A percentile compares a stretch with the other conserved stretches of the same genome.
phyloP scores from a whole-genome alignment of 1,140 invertebrate species.

The Drosophila elegans region DNA sequence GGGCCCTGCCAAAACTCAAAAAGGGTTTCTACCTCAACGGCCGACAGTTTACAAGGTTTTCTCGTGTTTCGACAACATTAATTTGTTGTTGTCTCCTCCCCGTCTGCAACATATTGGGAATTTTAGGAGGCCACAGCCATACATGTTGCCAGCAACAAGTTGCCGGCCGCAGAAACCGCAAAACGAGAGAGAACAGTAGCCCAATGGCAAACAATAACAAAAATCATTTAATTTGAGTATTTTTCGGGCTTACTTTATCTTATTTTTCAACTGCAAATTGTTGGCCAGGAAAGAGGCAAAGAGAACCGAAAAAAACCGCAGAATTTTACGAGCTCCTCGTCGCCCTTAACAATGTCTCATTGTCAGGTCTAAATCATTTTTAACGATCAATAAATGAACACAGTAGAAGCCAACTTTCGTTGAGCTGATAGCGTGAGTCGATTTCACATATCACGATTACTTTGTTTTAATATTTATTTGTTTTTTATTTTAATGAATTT shows the following conservation, averaged over 20 bases:
- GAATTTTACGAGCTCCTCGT: constrained; percentile 60
- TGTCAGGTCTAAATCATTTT: constrained; percentile 80
- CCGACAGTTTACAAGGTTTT: constrained; percentile 67
- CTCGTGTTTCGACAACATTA: constrained; percentile 70
- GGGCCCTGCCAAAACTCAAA: constrained; percentile 50
- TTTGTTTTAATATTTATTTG: too few species aligned
- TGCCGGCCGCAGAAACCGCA: constrained; percentile 50
- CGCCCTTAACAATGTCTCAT: constrained; percentile 76
- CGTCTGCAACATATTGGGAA: constrained; percentile 34
- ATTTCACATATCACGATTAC: background rate
- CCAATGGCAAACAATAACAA: constrained; percentile 56
- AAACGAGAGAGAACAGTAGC: constrained; percentile 61
- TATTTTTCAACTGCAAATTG: background rate
- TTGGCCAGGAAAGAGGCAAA: background rate
- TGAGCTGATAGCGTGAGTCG: constrained; percentile 15
- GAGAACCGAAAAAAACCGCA: constrained; percentile 61
- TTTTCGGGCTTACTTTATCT: constrained; percentile 19
- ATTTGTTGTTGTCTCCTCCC: constrained; percentile 52
- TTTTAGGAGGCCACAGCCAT: constrained; percentile 4
- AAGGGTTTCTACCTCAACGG: constrained; percentile 35
- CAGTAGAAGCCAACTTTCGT: constrained; percentile 7
- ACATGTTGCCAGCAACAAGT: constrained; percentile 47
- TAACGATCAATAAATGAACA: constrained; percentile 78
- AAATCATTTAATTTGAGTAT: constrained; percentile 73
- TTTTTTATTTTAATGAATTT: too few species aligned